Evolutionary conservation across 2,113 vertebrate genomes (phyloP).

Genomic region (Siniperca chuatsi): DNA sequence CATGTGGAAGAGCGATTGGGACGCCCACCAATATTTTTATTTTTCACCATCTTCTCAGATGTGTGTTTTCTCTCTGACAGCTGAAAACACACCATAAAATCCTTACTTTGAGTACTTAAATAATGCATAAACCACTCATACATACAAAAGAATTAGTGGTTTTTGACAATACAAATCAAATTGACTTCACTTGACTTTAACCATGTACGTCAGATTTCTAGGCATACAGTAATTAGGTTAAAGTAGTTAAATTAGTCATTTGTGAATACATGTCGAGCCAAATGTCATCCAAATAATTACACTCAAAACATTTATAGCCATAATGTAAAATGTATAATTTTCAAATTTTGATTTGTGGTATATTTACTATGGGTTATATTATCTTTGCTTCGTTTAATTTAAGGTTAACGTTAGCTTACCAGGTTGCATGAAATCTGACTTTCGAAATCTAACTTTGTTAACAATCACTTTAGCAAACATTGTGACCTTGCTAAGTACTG

Average conservation of each 20-base stretch:
- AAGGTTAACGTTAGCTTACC: neutral
- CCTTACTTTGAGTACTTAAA: neutral
- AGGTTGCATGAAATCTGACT: neutral
- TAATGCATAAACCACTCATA: neutral
- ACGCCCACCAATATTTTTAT: conserved; percentile 2
- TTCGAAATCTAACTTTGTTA: too few relatives aligned
- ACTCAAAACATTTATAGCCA: neutral
- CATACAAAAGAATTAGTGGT: neutral
- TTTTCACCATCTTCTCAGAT: conserved; percentile 59
- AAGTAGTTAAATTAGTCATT: neutral
- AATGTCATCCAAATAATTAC: neutral
- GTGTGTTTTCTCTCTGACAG: conserved; percentile 13
- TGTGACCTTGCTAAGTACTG: neutral
- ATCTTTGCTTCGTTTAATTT: neutral
- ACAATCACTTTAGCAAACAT: neutral
- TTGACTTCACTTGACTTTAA: neutral
- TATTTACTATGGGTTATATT: neutral
- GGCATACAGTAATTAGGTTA: neutral
- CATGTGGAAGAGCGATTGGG: conserved; percentile 4
- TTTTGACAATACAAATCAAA: neutral
- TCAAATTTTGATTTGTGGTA: neutral
- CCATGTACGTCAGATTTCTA: neutral
- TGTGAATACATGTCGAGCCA: neutral
- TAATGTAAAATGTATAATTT: neutral
- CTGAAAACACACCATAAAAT: conserved; percentile 38